Base-by-base conservation (phyloP, 2,888 invertebrate species). In the Synanthedon tipuliformis region DNA sequence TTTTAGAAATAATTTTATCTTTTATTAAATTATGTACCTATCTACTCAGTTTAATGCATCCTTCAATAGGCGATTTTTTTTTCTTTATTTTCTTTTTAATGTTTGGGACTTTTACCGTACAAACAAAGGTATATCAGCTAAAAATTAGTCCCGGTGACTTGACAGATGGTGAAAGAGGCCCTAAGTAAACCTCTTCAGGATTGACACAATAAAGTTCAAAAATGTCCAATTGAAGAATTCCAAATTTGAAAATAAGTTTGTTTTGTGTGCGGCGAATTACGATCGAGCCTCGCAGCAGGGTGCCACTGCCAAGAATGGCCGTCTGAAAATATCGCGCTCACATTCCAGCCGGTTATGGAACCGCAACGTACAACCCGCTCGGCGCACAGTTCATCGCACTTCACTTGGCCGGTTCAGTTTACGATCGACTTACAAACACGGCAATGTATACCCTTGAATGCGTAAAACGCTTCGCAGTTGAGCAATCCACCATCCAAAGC, bases 291-390 rank as follows among this genome's bases (percentile, higher is more conserved):
- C 41, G 51, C 52, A 8, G 53, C 51, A 49, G 53, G 56, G 54
- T 52, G 54, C 53, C 48, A 49, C 11, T 45, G 55, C 57, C 56
- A 54, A 59, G 56, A 56, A 50, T 53, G 51, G 53, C 13, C 34
- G 50, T 53, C 59, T 60, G 58, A 61, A 60, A 61, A 60, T 60
- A 60, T 57, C 57, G 54, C 54, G 53, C 50, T 52, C 54, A 51
- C 54, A 56, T 56, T 54, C 54, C 56, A 51, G 54, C 56, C 58
- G 58, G 56, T 59, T 54, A 50, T 53, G 55, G 53, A 53, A 45
- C 51, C 12, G 34, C 16, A 50, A 18, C 11, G 18, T 40, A 51
- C 41, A 23, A 23, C 50, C 27, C 40, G 12, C n/a, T 40, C 50
- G 13, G 18, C 41, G 48, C 41, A 34, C 53, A 55, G 56, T 56